Percentiles rank a stretch among this genome's conserved stretches.
phyloP scores from a whole-genome alignment of 2,888 invertebrate species.

The Erpobdella octoculata region DNA sequence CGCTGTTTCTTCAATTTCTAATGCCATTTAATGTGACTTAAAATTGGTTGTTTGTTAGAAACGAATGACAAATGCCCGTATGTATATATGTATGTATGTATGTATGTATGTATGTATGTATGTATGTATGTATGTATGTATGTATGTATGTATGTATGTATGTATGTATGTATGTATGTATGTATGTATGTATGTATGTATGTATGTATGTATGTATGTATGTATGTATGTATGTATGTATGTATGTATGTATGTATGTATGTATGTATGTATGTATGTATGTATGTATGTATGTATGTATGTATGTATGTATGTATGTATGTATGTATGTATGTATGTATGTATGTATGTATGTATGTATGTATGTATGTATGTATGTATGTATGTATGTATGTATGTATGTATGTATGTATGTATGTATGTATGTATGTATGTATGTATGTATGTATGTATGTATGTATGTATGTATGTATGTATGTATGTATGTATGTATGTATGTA shows the following conservation, averaged over 20 bases:
- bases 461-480: not conserved
- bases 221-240: not conserved
- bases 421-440: too few relatives aligned
- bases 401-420: too few relatives aligned
- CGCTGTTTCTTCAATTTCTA: too few relatives aligned
- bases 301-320: not conserved
- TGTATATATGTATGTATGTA: not conserved
- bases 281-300: not conserved
- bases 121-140: not conserved
- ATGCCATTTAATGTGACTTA: too few relatives aligned
- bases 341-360: not conserved
- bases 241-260: not conserved
- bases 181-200: not conserved
- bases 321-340: not conserved
- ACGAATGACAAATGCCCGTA: not conserved
- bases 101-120: not conserved
- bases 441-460: not conserved
- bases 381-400: not conserved
- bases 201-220: not conserved
- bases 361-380: not conserved
- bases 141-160: not conserved
- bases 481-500: constrained; percentile 1
- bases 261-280: not conserved
- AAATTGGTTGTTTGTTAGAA: too few relatives aligned
- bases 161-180: not conserved